These are phyloP conservation scores for Poecile atricapillus DNA, from an alignment of 2,113 vertebrate species.

Conservation along the genomic window DNA sequence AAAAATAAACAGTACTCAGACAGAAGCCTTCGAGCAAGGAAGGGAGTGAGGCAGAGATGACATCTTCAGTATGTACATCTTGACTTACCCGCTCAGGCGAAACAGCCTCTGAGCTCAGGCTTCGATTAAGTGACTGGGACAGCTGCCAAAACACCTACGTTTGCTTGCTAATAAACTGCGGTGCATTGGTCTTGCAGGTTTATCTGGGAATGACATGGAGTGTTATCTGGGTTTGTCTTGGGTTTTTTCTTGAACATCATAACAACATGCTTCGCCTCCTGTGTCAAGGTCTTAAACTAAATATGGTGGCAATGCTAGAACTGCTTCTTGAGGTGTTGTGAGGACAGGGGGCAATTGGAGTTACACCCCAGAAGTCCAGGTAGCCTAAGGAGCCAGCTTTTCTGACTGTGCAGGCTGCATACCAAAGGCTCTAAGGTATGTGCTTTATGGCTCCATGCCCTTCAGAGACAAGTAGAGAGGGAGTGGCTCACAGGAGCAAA, in stretches of 20 bases:
- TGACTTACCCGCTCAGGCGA: background rate
- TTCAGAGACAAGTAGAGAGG: background rate
- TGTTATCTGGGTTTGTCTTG: background rate
- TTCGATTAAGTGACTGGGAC: constrained; percentile 15
- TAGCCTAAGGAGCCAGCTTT: background rate
- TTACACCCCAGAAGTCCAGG: background rate
- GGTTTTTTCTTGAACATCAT: background rate
- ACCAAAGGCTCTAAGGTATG: background rate
- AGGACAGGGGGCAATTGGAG: background rate
- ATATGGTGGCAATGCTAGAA: background rate
- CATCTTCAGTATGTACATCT: constrained; percentile 51
- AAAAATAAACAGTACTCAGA: constrained; percentile 57
- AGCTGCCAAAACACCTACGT: constrained; percentile 16
- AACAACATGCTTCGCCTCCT: background rate
- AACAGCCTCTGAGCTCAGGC: constrained; percentile 15
- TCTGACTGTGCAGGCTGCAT: background rate
- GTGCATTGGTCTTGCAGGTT: background rate
- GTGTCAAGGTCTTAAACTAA: background rate
- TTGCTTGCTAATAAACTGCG: background rate
- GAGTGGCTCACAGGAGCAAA: background rate
- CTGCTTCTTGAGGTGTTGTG: background rate
- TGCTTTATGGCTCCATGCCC: background rate
- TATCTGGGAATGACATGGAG: background rate
- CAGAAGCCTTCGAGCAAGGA: constrained; percentile 47
- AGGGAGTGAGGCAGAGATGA: constrained; percentile 42